Evolutionary conservation across 2,797 vertebrate genomes (phyloP), one percentile per base, ranked within the genome.

Genomic region (Alca torda): DNA sequence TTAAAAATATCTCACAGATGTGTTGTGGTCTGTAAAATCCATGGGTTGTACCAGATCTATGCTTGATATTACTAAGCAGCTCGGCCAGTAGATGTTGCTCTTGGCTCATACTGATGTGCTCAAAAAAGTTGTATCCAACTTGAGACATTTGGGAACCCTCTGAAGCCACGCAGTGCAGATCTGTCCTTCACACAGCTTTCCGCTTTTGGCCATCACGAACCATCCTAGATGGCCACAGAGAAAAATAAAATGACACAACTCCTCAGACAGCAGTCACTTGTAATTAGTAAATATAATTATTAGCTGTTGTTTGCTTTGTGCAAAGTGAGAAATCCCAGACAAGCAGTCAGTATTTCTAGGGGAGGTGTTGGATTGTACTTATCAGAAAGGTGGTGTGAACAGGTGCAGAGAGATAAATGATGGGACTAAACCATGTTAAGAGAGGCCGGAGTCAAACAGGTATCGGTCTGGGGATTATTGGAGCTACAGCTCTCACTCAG

Each of bases 11-110:
- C 64, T 79, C 64, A 70, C 51, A 87, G 72, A 31, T 84, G 13
- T 77, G 23, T 35, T 26, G 37, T 31, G 28, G 28, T 46, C 41
- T 68, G 50, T 64, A 25, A 89, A 86, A 30, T 28, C 37, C 23
- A n/a, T 33, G n/a, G 56, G 7, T 37, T 85, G 31, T 83, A 39
- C 60, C 54, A 60, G 64, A 80, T 57, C 72, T 78, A 5, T 9
- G 1, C 43, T 78, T 61, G 24, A 24, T 79, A 80, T 94, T 90
- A 87, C 53, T 96, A 83, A 96, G 69, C 88, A 89, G 16, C 84
- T 92, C 0, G 46, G 84, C 93, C 94, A 97, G 95, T 94, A 97
- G 96, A 88, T 96, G 94, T 85, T 95, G 95, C 93, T 95, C 94
- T 94, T 96, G 87, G 61, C n/a, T 95, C 73, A 75, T 65, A 41